phyloP scores from a whole-genome alignment of 1,140 invertebrate species.

The Trichonephila inaurata region DNA sequence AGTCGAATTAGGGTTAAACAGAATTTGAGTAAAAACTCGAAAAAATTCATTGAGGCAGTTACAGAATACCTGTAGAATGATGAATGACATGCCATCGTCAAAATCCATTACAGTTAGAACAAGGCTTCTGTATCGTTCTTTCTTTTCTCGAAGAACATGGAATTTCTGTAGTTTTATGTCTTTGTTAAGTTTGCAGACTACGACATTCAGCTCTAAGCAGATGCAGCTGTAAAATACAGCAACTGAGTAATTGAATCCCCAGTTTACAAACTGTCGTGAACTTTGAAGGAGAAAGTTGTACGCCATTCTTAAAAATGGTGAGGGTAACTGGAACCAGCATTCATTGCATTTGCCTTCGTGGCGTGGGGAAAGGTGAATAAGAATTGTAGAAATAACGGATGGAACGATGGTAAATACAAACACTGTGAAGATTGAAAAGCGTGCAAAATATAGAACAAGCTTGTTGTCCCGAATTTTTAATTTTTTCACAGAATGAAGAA shows the following conservation, averaged over 20 bases:
- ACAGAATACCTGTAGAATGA: slow-evolving; percentile 6
- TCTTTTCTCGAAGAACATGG: background rate
- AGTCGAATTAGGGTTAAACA: background rate
- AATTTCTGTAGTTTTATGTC: background rate
- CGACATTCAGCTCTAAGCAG: background rate
- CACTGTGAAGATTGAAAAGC: background rate
- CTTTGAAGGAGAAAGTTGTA: background rate
- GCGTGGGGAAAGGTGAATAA: background rate
- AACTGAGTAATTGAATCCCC: background rate
- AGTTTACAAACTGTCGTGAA: background rate
- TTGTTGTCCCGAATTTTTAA: background rate
- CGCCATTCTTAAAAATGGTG: background rate
- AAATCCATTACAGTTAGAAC: background rate
- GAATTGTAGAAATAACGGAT: background rate
- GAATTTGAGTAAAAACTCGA: background rate
- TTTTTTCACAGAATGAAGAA: background rate
- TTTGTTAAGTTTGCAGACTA: background rate
- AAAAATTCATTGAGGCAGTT: slow-evolving; percentile 32
- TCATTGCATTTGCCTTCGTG: background rate
- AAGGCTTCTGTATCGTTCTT: background rate
- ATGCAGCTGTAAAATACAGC: background rate
- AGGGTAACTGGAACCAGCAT: slow-evolving; percentile 6
- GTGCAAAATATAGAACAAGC: background rate
- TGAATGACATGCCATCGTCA: background rate
- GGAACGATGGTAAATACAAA: background rate